Conservation (phyloP, 2,113 vertebrate species). For the Numenius arquata region DNA sequence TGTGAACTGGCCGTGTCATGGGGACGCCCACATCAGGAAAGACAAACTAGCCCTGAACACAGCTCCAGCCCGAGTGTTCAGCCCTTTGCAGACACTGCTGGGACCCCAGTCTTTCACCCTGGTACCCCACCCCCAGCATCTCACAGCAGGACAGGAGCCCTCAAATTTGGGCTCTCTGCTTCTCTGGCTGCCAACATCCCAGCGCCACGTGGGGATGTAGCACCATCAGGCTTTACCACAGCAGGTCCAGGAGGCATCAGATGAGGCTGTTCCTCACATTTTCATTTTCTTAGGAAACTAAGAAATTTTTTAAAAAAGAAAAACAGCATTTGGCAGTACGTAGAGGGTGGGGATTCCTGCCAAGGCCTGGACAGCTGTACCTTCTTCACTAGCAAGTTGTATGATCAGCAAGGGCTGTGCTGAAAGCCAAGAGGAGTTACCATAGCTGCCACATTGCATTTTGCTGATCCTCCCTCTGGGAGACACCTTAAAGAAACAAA, state of each 20-base stretch:
- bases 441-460: conserved; percentile 58
- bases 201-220: background rate
- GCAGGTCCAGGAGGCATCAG: background rate
- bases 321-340: conserved; percentile 1
- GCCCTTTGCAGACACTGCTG: background rate
- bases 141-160: background rate
- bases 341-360: background rate
- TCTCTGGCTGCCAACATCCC: background rate
- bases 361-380: conserved; percentile 66
- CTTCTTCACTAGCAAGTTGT: conserved; percentile 61
- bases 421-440: conserved; percentile 60
- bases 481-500: conserved; percentile 64
- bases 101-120: background rate
- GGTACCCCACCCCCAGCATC: background rate
- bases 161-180: background rate
- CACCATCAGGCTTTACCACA: background rate
- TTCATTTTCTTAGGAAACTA: background rate
- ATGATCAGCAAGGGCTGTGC: background rate
- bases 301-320: background rate
- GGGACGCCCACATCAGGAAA: background rate
- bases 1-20: fast-evolving
- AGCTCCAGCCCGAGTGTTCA: background rate
- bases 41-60: background rate
- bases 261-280: background rate
- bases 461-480: conserved; percentile 44